Evolutionary conservation across 53 echinoderm and acorn worm genomes (phyloP), one percentile per base, ranked within the genome.

Genomic region (Glandiceps talaboti): DNA sequence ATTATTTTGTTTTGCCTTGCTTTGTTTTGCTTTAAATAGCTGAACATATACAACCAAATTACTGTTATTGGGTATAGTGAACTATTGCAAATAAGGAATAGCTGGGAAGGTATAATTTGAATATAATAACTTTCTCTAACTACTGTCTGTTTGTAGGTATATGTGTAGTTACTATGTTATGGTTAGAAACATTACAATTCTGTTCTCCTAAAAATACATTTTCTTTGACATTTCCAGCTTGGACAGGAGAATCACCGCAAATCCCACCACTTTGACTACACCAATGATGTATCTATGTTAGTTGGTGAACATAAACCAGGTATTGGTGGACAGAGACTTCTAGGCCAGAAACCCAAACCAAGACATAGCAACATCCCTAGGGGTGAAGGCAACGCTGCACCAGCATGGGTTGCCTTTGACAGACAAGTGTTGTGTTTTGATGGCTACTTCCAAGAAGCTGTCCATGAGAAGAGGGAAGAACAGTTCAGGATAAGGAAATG

Each of bases 341-440:
- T 94, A 27, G 95, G 92, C 6, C 95, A 94, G 85, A 92, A 88
- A 74, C 77, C 90, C 30, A 92, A 94, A 76, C 88, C 95, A 26
- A 85, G 84, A 32, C 86, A 88, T 20, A 94, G 95, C 80, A 92
- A 80, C 77, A 94, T 94, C 26, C 95, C 95, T n/a, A 88, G 86
- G 76, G 95, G 95, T n/a, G 88, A 92, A 75, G 94, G 95, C 76
- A 94, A 94, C 74, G 81, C 95, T 33, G 87, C 95, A 0, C 95
- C 95, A 26, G 92, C 95, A 28, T 94, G 95, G 95, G 95, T 94
- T 27, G 95, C 95, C 0, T 94, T 94, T 74, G 95, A 94, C 75
- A 87, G 92, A 83, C 95, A 94, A 82, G 92, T 91, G 25, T 75
- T 94, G 73, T 85, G 85, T 28, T 94, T 94, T 84, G 91, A 94